Evolutionary conservation across 92 coral and sea anemone species (phyloP).

Genomic region (Paragorgia papillata): DNA sequence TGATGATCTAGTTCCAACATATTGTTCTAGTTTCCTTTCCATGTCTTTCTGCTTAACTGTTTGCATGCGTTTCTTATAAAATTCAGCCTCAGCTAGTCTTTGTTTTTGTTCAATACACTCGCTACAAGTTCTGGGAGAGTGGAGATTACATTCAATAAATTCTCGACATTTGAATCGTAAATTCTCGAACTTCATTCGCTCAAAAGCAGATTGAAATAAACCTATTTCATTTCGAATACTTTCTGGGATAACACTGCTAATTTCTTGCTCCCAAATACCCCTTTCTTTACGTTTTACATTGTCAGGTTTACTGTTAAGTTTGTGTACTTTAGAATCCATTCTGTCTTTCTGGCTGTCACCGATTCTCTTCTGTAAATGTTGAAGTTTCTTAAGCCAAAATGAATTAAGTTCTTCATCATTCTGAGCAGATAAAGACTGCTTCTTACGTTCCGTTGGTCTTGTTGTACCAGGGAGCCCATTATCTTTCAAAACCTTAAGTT

Average conservation of each 20-base stretch:
- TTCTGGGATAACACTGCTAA: background rate
- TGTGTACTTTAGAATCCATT: too few relatives aligned
- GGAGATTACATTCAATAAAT: background rate
- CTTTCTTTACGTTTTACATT: background rate
- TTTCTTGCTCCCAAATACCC: background rate
- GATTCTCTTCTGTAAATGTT: background rate
- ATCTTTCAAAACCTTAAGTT: conserved; percentile 21
- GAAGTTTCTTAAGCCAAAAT: conserved; percentile 4
- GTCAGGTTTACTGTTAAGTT: too few relatives aligned
- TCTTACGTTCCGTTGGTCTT: background rate
- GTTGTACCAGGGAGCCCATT: background rate
- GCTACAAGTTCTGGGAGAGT: background rate
- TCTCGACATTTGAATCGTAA: background rate
- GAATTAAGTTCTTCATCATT: background rate
- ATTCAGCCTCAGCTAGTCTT: background rate
- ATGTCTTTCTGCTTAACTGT: background rate
- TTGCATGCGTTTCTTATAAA: conserved; percentile 11
- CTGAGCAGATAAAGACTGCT: background rate
- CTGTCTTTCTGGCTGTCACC: background rate
- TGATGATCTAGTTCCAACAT: background rate
- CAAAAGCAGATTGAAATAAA: conserved; percentile 3
- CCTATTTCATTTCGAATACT: background rate
- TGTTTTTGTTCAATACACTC: background rate
- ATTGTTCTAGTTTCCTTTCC: background rate
- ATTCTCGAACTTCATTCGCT: conserved; percentile 22